Evolutionary conservation across 1,140 invertebrate species (phyloP), one percentile per base, ranked within the genome.

Genomic region (Drosophila suzukii): DNA sequence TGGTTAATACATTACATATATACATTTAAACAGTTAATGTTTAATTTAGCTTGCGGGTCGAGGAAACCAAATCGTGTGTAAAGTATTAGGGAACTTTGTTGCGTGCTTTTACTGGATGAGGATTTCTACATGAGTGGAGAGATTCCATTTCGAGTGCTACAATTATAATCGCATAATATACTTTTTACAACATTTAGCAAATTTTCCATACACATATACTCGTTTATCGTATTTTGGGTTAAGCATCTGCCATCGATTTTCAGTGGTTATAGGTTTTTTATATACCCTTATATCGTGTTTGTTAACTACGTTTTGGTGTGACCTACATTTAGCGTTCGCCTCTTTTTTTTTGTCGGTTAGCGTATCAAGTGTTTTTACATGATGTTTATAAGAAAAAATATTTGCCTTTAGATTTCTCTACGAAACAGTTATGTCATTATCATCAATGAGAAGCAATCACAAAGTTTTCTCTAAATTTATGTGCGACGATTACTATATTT

Each of bases 371-470:
- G 66, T 71, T 72, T 73, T 73, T 73, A 73, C 70, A 73, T 51
- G 67, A 67, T 60, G 47, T 59, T 39, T 46, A 27, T 76, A 77
- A 63, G 56, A 76, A 82, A 78, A 74, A 73, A 75, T 61, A 61
- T 49, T 50, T 58, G 41, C 44, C 53, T 6, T 55, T 53, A 36
- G 44, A 32, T 49, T 59, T 43, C 65, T 60, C 70, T 81, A 81
- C 46, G 49, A 74, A 75, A 76, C 73, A 70, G 56, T 54, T 50
- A 54, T 59, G 27, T 80, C 41, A 76, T 63, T 51, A 62, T 78
- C 60, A 54, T 81, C 68, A 81, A 81, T 89, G 76, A 84, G 77
- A 89, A 89, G 84, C 84, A 80, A 89, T 89, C 84, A 89, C 84
- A 89, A 89, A 89, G 80, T 89, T 89, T 81, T 68, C 75, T 82